Percentiles rank a stretch among this genome's conserved stretches.
phyloP scores from a whole-genome alignment of 2,888 invertebrate genomes.

The Sisyra nigra region DNA sequence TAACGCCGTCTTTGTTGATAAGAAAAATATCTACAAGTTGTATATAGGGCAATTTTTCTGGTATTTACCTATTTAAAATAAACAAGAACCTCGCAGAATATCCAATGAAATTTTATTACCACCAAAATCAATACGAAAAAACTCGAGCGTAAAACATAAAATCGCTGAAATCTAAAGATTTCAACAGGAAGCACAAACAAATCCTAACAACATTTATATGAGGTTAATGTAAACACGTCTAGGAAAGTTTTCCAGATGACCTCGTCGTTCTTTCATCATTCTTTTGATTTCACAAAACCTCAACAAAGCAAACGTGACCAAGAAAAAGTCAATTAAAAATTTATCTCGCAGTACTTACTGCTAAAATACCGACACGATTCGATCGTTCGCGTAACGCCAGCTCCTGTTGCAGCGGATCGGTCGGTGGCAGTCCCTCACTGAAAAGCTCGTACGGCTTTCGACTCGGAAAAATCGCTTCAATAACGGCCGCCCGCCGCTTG shows the following conservation, averaged over 20 bases:
- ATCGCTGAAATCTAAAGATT: too few species aligned
- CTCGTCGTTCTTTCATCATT: background rate
- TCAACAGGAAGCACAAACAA: too few species aligned
- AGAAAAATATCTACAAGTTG: too few species aligned
- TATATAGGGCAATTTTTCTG: too few species aligned
- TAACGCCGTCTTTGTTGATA: too few species aligned
- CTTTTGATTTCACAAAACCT: background rate
- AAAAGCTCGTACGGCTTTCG: slow-evolving; percentile 37
- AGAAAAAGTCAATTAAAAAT: background rate
- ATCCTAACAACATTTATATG: too few species aligned
- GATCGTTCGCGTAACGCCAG: slow-evolving; percentile 55
- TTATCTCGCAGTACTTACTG: slow-evolving; percentile 31
- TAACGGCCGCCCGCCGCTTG: slow-evolving; percentile 36
- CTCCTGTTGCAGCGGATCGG: slow-evolving; percentile 47
- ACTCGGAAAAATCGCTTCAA: slow-evolving; percentile 40
- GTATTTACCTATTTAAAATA: background rate
- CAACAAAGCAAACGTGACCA: background rate
- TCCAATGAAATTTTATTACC: too few species aligned
- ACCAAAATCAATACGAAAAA: too few species aligned
- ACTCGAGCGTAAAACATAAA: too few species aligned
- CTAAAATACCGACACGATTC: slow-evolving; percentile 55
- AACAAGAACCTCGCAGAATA: background rate
- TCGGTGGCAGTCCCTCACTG: slow-evolving; percentile 38
- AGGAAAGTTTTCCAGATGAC: background rate
- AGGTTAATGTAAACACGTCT: background rate